Evolutionary conservation across 2,797 vertebrate genomes (phyloP), one percentile per base, ranked within the genome.

Genomic region (Sphenodon punctatus): DNA sequence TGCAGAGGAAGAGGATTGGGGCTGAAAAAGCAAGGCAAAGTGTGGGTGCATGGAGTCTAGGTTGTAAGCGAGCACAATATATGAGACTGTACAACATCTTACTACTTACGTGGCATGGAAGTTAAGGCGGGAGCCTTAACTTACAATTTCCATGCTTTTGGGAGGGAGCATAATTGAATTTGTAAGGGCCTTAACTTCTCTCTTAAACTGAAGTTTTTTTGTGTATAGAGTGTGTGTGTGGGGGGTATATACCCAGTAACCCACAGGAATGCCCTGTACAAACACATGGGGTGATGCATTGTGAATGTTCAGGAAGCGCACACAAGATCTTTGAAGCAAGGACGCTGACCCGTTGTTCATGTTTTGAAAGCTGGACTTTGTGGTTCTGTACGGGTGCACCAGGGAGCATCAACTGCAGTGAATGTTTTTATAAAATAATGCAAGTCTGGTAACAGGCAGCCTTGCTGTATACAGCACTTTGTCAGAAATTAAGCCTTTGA

Each of bases 331-430:
- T 82, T 78, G 89, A 89, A 83, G 74, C 38, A 16, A 59, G 63
- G 88, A 84, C 63, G 43, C 42, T 73, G 66, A 58, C 81, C 80
- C 88, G 86, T 69, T 76, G 23, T 87, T 45, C 78, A 89, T 93
- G 84, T 91, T 90, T 91, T 17, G 64, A 80, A 56, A 49, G 90
- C 85, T 38, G 43, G 23, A 34, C 49, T 77, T 55, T 94, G n/a
- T 84, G 92, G 94, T 94, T 90, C 91, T 93, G 91, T 60, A 93
- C 90, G 32, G 55, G 92, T 69, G 78, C 63, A 38, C 32, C 74
- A 41, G 81, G 80, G 91, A 93, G n/a, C n/a, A 85, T 80, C 85
- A 90, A 51, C 91, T 82, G 78, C 74, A 88, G 93, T 92, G 92
- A 92, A 58, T 78, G 6, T 30, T 87, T 78, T 82, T 79, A 58